Evolutionary conservation across 2,797 vertebrate species (phyloP).

Genomic region (Setipinna tenuifilis): DNA sequence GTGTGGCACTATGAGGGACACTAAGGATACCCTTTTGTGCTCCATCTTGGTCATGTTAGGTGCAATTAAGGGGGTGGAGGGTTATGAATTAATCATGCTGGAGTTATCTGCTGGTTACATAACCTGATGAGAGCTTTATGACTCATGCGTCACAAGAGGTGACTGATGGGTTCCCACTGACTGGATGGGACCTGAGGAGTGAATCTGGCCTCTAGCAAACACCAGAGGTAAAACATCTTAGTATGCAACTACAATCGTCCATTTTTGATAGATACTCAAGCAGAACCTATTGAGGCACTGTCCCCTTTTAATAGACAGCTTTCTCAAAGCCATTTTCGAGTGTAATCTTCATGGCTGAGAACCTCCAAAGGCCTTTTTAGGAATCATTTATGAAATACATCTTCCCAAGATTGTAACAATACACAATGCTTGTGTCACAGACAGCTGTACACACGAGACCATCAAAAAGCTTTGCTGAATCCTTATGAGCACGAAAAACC

Average conservation of each 20-base stretch:
- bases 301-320: not conserved
- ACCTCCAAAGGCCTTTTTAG: not conserved
- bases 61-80: not conserved
- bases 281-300: not conserved
- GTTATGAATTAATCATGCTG: conserved; percentile 11
- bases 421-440: not conserved
- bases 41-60: not conserved
- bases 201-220: not conserved
- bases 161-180: not conserved
- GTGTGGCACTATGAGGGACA: not conserved
- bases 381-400: not conserved
- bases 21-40: not conserved
- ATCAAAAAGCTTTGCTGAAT: not conserved
- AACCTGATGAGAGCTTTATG: conserved; percentile 31
- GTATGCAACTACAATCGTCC: not conserved
- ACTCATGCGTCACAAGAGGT: not conserved
- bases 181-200: not conserved
- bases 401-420: not conserved
- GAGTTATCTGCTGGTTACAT: not conserved
- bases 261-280: not conserved
- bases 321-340: not conserved
- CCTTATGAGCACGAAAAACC: not conserved
- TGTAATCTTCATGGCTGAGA: not conserved
- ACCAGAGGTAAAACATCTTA: not conserved
- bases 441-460: not conserved